A percentile compares a stretch with the other conserved stretches of the same genome.
These are phyloP conservation scores for Seira ritae DNA, from an alignment of 2,888 invertebrate species.

Conservation along the genomic window DNA sequence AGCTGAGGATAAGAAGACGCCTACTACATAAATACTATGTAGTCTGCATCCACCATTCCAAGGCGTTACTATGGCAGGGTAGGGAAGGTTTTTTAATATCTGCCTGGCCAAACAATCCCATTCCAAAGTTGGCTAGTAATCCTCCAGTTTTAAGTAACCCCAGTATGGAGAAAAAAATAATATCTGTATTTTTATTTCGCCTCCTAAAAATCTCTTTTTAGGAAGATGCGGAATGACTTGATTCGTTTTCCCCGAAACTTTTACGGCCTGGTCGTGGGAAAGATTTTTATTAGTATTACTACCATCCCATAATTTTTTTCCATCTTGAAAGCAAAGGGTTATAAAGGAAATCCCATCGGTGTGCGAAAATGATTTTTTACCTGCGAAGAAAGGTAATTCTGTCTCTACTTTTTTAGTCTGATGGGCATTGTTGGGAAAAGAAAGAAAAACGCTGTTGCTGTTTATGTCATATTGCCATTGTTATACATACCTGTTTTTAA, in stretches of 20 bases:
- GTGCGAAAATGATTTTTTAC: conserved; percentile 58
- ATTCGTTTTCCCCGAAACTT: conserved; percentile 5
- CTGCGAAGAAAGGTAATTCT: conserved; percentile 62
- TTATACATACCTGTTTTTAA: not conserved
- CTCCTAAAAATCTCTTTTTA: conserved; percentile 6
- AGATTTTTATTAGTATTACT: conserved; percentile 19
- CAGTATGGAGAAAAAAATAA: not conserved
- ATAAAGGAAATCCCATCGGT: conserved; percentile 53
- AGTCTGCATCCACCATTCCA: no score
- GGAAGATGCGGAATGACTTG: not conserved
- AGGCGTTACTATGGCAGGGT: no score
- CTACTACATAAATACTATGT: no score
- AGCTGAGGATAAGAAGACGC: no score
- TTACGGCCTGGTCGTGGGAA: conserved; percentile 2
- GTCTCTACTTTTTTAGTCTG: conserved; percentile 5
- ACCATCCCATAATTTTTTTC: conserved; percentile 12
- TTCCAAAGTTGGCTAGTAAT: no score
- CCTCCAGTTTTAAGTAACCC: not conserved
- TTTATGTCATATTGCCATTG: conserved; percentile 1
- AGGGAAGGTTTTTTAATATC: no score
- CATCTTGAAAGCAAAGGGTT: conserved; percentile 21
- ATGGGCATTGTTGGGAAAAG: not conserved
- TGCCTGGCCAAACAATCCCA: no score
- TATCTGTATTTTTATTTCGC: conserved; percentile 5
- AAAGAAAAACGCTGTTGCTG: not conserved